phyloP scores from a whole-genome alignment of 2,888 invertebrate species.

The Plebejus argus region DNA sequence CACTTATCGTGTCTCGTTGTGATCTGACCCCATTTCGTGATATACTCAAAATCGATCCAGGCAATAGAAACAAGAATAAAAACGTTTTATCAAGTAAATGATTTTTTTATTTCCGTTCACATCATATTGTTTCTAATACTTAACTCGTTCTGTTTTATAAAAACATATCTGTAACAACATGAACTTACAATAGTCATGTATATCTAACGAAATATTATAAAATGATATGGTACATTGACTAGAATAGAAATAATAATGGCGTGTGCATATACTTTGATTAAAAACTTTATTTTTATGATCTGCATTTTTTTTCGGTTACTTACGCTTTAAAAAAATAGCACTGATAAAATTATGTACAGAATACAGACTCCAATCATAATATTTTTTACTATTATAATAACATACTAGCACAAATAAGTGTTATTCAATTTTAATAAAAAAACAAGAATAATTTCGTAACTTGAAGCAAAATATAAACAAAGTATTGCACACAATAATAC shows the following conservation, averaged over 20 bases:
- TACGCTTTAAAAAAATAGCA: background rate
- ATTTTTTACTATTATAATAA: background rate
- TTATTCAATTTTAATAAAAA: background rate
- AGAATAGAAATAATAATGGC: conserved; percentile 54
- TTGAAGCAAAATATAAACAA: background rate
- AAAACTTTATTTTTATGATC: background rate
- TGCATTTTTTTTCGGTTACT: background rate
- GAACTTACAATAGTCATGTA: conserved; percentile 61
- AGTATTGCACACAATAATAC: conserved; percentile 1
- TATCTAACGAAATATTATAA: conserved; percentile 68
- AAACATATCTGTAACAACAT: conserved; percentile 79
- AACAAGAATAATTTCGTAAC: background rate
- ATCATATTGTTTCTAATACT: conserved; percentile 70
- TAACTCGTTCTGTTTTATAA: conserved; percentile 74
- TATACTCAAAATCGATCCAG: too few species aligned
- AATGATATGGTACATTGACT: conserved; percentile 80
- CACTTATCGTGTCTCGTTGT: too few species aligned
- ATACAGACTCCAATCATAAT: background rate
- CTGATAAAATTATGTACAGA: background rate
- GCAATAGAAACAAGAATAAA: conserved; percentile 28
- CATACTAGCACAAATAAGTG: background rate
- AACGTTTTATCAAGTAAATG: conserved; percentile 61
- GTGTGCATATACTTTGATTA: conserved; percentile 31
- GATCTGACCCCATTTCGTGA: too few species aligned
- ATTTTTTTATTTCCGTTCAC: conserved; percentile 77